phyloP scores from a whole-genome alignment of 2,888 invertebrate genomes.

The Lymantria dispar region DNA sequence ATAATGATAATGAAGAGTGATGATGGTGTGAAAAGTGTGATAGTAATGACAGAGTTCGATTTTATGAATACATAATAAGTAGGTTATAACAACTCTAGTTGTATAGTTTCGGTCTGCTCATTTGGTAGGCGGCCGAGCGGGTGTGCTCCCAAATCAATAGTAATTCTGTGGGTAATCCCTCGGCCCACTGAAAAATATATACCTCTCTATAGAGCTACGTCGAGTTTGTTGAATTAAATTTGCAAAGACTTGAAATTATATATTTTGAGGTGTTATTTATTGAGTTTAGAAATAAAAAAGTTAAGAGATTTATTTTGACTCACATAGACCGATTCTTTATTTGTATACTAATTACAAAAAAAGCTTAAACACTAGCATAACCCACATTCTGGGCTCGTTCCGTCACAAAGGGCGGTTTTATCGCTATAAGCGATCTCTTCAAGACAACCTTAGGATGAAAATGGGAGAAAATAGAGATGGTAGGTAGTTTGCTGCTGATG shows the following conservation, averaged over 20 bases:
- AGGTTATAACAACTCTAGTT: constrained; percentile 49
- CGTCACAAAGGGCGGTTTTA: too few species aligned
- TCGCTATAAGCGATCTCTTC: too few species aligned
- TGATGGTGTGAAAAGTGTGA: too few species aligned
- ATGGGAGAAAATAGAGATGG: too few species aligned
- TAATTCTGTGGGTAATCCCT: constrained; percentile 77
- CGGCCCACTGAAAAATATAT: constrained; percentile 69
- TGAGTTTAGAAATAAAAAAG: not conserved
- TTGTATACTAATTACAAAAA: too few species aligned
- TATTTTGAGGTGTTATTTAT: not conserved
- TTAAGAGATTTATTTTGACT: too few species aligned
- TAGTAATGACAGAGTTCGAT: not conserved
- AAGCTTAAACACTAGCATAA: too few species aligned
- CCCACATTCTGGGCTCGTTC: too few species aligned
- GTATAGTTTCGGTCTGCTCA: constrained; percentile 61
- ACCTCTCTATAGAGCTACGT: constrained; percentile 26
- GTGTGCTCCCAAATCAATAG: constrained; percentile 77
- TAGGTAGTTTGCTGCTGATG: too few species aligned
- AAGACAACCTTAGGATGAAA: too few species aligned
- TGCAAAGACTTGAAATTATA: constrained; percentile 1
- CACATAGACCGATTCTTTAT: too few species aligned
- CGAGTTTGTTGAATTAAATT: constrained; percentile 28
- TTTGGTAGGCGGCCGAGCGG: constrained; percentile 77
- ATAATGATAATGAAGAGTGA: too few species aligned
- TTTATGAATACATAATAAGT: not conserved